Percentiles rank a stretch among this genome's conserved stretches.
phyloP scores from a whole-genome alignment of 2,888 invertebrate genomes.

The Agonopterix heracliana region DNA sequence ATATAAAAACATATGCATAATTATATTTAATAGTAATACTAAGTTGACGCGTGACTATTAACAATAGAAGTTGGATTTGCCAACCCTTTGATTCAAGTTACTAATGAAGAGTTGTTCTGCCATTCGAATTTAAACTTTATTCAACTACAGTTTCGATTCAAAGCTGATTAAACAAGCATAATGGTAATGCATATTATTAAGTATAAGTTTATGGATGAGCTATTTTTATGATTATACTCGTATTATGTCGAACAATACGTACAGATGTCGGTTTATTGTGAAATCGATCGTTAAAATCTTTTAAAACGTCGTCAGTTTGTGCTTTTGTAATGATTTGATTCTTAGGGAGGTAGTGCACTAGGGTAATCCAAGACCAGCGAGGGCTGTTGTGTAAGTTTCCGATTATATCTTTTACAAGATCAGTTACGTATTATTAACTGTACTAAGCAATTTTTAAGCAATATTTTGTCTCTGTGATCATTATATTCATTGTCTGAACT shows the following conservation, averaged over 20 bases:
- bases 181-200: slow-evolving; percentile 54
- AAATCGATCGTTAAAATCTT: slow-evolving; percentile 27
- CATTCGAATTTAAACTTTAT: slow-evolving; percentile 27
- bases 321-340: not conserved
- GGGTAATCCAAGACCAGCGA: too few relatives aligned
- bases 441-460: too few relatives aligned
- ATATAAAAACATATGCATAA: slow-evolving; percentile 57
- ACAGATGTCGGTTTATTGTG: slow-evolving; percentile 22
- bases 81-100: slow-evolving; percentile 68
- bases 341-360: not conserved
- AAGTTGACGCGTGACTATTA: slow-evolving; percentile 68
- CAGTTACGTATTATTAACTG: too few relatives aligned
- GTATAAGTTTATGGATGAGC: slow-evolving; percentile 60
- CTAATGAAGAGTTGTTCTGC: slow-evolving; percentile 50
- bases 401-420: not conserved
- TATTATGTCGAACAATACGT: slow-evolving; percentile 35
- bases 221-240: slow-evolving; percentile 64
- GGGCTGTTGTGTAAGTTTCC: too few relatives aligned
- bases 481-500: too few relatives aligned
- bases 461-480: too few relatives aligned
- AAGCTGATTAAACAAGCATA: not conserved
- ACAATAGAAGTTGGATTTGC: slow-evolving; percentile 73
- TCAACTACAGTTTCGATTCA: too few relatives aligned
- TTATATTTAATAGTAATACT: slow-evolving; percentile 50
- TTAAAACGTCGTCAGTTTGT: not conserved